Conservation (phyloP, 2,797 vertebrate species). For the Apodemus agrarius region DNA sequence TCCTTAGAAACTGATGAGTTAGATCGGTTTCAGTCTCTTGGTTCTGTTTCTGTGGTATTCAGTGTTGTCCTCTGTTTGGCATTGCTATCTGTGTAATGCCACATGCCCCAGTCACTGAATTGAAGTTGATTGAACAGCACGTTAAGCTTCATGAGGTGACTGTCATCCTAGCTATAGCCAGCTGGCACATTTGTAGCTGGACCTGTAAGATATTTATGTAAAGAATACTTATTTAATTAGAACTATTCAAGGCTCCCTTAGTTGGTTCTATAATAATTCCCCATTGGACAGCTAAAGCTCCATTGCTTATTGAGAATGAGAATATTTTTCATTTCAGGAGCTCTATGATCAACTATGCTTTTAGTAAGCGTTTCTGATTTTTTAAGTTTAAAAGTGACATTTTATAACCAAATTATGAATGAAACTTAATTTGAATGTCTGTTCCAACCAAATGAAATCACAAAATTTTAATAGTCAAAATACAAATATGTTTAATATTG, state of each 20-base stretch:
- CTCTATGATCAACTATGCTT: not conserved
- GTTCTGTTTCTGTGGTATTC: not conserved
- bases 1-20: not conserved
- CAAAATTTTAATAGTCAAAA: not conserved
- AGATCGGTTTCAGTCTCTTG: not conserved
- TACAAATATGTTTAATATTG: conserved; percentile 6
- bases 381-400: not conserved
- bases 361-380: not conserved
- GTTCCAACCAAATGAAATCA: conserved; percentile 30
- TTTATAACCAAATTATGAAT: conserved; percentile 8
- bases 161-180: not conserved
- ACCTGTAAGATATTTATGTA: not conserved
- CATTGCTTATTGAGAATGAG: not conserved
- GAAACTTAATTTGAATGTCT: not conserved
- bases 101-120: not conserved
- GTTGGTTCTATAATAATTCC: not conserved
- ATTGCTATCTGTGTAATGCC: not conserved
- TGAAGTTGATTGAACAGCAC: not conserved
- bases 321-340: not conserved
- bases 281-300: not conserved
- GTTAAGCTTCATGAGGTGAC: not conserved
- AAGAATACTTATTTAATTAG: not conserved
- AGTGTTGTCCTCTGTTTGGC: conserved; percentile 19
- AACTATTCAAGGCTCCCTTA: not conserved
- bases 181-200: not conserved